Evolutionary conservation across 2,797 vertebrate genomes (phyloP).

Genomic region (Megalops cyprinoides): DNA sequence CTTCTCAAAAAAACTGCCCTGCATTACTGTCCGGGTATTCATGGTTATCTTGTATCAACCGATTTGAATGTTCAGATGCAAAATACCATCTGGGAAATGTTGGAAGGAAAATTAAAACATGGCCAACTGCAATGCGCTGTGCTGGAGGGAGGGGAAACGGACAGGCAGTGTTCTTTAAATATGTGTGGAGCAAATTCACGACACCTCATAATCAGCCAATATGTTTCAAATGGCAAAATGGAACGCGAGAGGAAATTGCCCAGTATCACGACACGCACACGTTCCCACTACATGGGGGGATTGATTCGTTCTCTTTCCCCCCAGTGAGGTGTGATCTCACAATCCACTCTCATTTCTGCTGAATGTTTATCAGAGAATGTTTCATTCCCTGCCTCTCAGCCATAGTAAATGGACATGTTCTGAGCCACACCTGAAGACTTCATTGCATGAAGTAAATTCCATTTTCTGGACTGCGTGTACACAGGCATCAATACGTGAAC

Average conservation of each 20-base stretch:
- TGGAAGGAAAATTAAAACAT: background rate
- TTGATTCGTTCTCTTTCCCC: slow-evolving; percentile 24
- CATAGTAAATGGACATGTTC: slow-evolving; percentile 36
- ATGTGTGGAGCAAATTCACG: background rate
- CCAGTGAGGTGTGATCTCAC: no score
- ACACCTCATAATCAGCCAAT: background rate
- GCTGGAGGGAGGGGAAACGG: background rate
- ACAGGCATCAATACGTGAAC: slow-evolving; percentile 37
- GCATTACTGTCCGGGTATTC: slow-evolving; percentile 1
- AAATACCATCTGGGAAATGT: slow-evolving; percentile 12
- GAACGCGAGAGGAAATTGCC: slow-evolving; percentile 30
- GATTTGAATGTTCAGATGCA: background rate
- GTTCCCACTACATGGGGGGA: slow-evolving; percentile 29
- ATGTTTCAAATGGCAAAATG: slow-evolving; percentile 34
- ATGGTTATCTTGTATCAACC: background rate
- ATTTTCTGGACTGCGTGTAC: slow-evolving; percentile 37
- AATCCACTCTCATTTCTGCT: slow-evolving; percentile 18
- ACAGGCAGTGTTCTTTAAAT: background rate
- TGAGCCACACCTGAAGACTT: slow-evolving; percentile 37
- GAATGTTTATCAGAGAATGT: slow-evolving; percentile 17
- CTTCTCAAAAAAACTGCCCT: background rate
- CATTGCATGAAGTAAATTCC: slow-evolving; percentile 46
- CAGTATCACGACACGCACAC: slow-evolving; percentile 27
- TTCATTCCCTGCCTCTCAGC: slow-evolving; percentile 21
- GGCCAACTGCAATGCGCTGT: background rate